A percentile compares a stretch with the other conserved stretches of the same genome.
Evolutionary conservation across 2,113 vertebrate genomes (phyloP).

Genomic region (Ovis aries): DNA sequence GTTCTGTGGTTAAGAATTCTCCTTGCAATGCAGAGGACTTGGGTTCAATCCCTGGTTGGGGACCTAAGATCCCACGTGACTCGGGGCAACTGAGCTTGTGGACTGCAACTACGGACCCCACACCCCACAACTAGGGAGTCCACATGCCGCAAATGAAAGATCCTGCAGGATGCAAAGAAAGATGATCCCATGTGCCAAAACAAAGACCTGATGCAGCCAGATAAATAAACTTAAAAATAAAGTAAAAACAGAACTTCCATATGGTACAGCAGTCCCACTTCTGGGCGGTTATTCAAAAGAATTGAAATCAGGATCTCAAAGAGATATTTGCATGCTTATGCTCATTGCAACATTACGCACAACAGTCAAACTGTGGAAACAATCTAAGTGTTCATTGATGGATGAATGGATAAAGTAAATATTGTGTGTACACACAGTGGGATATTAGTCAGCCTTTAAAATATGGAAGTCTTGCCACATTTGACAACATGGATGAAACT

Average conservation of each 20-base stretch:
- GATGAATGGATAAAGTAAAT: neutral
- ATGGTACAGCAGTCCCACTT: neutral
- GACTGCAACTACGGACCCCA: neutral
- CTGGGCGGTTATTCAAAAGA: neutral
- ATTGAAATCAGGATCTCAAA: neutral
- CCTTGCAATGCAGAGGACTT: neutral
- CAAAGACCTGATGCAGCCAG: neutral
- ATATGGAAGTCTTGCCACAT: constrained; percentile 1
- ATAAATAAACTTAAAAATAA: neutral
- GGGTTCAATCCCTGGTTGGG: neutral
- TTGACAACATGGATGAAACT: neutral
- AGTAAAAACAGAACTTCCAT: neutral
- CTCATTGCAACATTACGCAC: neutral
- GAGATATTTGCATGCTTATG: neutral
- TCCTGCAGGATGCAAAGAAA: neutral
- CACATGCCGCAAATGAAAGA: neutral
- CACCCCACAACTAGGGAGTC: neutral
- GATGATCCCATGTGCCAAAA: neutral
- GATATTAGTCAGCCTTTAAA: neutral
- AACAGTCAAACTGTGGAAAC: neutral
- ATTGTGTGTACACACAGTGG: neutral
- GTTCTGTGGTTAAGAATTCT: neutral
- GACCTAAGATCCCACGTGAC: neutral
- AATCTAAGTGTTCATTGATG: neutral
- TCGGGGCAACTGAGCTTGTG: neutral